These are phyloP conservation scores for Sarcoramphus papa DNA, from an alignment of 2,797 vertebrate species.

Conservation along the genomic window DNA sequence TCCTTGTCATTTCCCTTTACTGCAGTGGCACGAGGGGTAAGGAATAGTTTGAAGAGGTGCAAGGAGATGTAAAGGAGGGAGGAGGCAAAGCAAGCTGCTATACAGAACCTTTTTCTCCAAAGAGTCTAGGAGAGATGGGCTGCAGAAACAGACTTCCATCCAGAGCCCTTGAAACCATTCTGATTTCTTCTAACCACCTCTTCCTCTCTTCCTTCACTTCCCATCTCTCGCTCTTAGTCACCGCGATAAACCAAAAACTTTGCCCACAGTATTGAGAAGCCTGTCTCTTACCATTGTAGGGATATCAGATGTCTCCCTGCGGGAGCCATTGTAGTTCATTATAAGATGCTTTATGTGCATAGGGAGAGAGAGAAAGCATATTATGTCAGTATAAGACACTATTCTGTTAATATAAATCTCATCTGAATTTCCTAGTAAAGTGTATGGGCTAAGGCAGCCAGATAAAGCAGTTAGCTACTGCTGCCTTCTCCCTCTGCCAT, in stretches of 20 bases:
- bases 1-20: background rate
- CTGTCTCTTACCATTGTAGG: background rate
- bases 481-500: background rate
- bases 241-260: background rate
- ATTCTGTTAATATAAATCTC: background rate
- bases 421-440: background rate
- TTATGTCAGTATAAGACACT: background rate
- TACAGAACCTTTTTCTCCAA: background rate
- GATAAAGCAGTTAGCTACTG: background rate
- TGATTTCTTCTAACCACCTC: background rate
- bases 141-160: background rate
- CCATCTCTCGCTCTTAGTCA: background rate
- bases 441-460: background rate
- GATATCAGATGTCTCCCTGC: background rate
- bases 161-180: background rate
- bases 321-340: background rate
- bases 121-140: background rate
- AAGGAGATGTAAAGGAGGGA: background rate
- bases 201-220: background rate
- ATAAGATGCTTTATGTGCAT: background rate
- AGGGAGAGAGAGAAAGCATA: background rate
- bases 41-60: background rate
- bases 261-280: background rate
- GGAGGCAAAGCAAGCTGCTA: background rate
- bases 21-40: background rate